Conservation (phyloP, 2,888 invertebrate genomes). For the Tachystola acroxantha region DNA sequence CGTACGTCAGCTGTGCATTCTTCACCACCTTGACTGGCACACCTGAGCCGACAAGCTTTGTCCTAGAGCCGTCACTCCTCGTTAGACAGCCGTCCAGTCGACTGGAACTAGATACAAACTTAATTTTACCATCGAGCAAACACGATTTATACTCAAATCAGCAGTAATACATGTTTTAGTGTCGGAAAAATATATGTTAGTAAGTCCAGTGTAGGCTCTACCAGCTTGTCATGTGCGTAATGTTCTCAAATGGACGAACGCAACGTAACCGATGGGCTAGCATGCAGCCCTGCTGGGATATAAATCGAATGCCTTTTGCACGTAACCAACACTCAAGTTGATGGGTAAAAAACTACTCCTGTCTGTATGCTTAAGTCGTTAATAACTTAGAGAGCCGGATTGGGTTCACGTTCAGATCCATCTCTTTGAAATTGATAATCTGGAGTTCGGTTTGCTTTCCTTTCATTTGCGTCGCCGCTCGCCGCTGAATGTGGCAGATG, state of each 20-base stretch:
- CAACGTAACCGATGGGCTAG: constrained; percentile 40
- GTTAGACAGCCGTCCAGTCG: constrained; percentile 38
- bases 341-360: constrained; percentile 27
- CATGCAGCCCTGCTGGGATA: constrained; percentile 46
- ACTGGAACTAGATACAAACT: constrained; percentile 30
- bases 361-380: constrained; percentile 18
- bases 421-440: constrained; percentile 35
- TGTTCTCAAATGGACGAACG: constrained; percentile 43
- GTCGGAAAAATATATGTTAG: constrained; percentile 13
- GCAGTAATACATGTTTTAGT: constrained; percentile 24
- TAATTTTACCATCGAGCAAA: constrained; percentile 18
- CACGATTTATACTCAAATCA: constrained; percentile 18
- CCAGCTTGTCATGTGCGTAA: constrained; percentile 37
- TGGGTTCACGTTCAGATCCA: constrained; percentile 33
- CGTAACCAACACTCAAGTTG: constrained; percentile 29
- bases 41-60: constrained; percentile 44
- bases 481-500: constrained; percentile 14
- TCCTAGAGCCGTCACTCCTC: constrained; percentile 51
- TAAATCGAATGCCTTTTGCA: constrained; percentile 33
- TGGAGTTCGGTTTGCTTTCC: constrained; percentile 34
- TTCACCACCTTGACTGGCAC: constrained; percentile 30
- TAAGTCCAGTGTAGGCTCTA: constrained; percentile 10
- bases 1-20: constrained; percentile 22
- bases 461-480: constrained; percentile 31
- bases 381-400: constrained; percentile 32